These are phyloP conservation scores for Xiphophorus hellerii DNA, from an alignment of 2,113 vertebrate genomes.

Conservation along the genomic window DNA sequence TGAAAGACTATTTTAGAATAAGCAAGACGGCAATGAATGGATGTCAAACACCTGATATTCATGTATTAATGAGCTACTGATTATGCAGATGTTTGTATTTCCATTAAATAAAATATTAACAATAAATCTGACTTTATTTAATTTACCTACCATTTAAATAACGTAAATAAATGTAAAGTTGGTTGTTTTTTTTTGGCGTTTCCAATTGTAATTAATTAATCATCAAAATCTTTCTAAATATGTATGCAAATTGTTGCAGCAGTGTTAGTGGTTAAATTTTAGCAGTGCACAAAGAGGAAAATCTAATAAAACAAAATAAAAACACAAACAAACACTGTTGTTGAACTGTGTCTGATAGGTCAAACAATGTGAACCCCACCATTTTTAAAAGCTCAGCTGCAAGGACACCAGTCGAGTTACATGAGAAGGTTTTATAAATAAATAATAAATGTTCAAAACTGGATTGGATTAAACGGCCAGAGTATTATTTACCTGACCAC, in stretches of 20 bases:
- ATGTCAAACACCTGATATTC: too few relatives aligned
- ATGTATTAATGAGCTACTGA: too few relatives aligned
- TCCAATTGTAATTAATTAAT: background rate
- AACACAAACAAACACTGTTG: background rate
- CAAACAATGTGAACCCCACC: background rate
- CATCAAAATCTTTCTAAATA: background rate
- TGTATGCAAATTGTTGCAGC: background rate
- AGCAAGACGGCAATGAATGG: too few relatives aligned
- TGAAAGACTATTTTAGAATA: too few relatives aligned
- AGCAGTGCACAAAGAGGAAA: background rate
- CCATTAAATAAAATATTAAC: too few relatives aligned
- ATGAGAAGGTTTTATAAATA: conserved; percentile 39
- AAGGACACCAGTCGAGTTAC: conserved; percentile 13
- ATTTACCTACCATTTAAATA: background rate
- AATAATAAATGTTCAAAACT: conserved; percentile 21
- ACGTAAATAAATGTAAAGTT: background rate
- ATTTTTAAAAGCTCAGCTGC: background rate
- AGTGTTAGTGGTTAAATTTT: background rate
- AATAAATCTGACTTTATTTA: background rate
- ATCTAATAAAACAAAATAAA: background rate
- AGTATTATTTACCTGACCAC: background rate
- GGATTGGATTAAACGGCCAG: background rate
- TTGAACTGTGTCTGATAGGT: background rate
- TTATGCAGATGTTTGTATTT: too few relatives aligned
- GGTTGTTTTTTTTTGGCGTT: background rate